A percentile compares a stretch with the other conserved stretches of the same genome.
Conservation (phyloP, 53 echinoderm and acorn worm species). For the Zoroaster sp. region DNA sequence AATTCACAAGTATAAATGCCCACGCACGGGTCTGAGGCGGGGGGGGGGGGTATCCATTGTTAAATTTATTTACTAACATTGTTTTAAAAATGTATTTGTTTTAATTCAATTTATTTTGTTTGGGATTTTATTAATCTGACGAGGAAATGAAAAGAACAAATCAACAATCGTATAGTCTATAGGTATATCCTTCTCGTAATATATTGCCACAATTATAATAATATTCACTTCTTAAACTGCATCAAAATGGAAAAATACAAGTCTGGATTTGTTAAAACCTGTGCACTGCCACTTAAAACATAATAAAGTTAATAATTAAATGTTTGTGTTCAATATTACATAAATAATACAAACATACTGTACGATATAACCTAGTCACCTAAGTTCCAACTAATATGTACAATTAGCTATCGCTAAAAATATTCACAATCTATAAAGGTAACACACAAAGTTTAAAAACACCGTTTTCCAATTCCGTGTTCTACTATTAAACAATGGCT, state of each 20-base stretch:
- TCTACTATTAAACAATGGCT: background rate
- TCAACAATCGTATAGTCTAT: background rate
- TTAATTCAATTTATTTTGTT: no score
- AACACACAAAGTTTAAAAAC: no score
- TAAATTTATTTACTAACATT: no score
- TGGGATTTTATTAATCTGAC: no score
- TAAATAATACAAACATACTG: conserved; percentile 5
- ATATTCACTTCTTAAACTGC: conserved; percentile 2
- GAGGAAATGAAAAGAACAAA: no score
- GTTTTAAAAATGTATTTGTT: no score
- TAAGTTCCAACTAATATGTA: background rate
- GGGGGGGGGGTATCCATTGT: no score
- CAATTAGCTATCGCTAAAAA: background rate
- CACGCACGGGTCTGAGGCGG: no score
- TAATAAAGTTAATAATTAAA: background rate
- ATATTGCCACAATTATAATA: conserved; percentile 30
- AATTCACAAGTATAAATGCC: no score
- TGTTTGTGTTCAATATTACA: background rate
- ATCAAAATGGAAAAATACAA: background rate
- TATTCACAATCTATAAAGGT: background rate
- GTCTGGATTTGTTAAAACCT: background rate
- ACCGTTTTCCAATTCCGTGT: background rate
- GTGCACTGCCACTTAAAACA: conserved; percentile 6
- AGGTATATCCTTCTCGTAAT: background rate
- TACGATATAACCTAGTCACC: background rate